Conservation (phyloP, 2,888 invertebrate species). For the Callyntrura guangdongensis region DNA sequence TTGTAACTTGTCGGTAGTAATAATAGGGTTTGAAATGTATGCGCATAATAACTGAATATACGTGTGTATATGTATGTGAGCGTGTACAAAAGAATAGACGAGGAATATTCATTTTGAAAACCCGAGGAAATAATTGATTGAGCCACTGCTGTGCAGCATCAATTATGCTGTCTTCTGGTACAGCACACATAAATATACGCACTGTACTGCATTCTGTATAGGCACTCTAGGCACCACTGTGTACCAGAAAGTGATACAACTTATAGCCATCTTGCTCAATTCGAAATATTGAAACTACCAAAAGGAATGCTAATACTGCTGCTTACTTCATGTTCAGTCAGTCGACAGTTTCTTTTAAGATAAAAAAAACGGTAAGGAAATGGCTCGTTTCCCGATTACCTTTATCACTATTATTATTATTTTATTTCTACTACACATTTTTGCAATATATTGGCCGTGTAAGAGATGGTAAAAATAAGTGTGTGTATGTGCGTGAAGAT, state of each 20-base stretch:
- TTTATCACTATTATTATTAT: background rate
- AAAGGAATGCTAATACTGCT: background rate
- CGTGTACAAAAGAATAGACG: background rate
- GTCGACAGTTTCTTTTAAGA: constrained; percentile 14
- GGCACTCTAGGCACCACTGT: background rate
- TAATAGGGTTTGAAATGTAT: constrained; percentile 6
- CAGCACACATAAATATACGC: constrained; percentile 7
- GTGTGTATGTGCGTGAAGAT: background rate
- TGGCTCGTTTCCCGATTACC: constrained; percentile 42
- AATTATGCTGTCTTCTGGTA: constrained; percentile 64
- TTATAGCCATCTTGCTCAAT: background rate
- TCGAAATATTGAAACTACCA: constrained; percentile 33
- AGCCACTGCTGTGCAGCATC: constrained; percentile 68
- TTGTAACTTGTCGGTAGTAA: constrained; percentile 29
- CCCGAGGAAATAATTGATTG: constrained; percentile 71
- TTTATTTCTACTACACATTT: constrained; percentile 2
- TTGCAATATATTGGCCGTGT: constrained; percentile 23
- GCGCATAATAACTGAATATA: background rate
- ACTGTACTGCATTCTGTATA: background rate
- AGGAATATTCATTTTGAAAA: constrained; percentile 35
- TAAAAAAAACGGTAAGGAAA: background rate
- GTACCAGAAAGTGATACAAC: constrained; percentile 6
- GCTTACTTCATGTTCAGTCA: background rate
- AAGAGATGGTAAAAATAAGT: background rate
- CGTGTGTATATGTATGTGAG: background rate